Percentiles rank a stretch among this genome's conserved stretches.
phyloP scores from a whole-genome alignment of 1,140 invertebrate species.

The Liolophura sinensis region DNA sequence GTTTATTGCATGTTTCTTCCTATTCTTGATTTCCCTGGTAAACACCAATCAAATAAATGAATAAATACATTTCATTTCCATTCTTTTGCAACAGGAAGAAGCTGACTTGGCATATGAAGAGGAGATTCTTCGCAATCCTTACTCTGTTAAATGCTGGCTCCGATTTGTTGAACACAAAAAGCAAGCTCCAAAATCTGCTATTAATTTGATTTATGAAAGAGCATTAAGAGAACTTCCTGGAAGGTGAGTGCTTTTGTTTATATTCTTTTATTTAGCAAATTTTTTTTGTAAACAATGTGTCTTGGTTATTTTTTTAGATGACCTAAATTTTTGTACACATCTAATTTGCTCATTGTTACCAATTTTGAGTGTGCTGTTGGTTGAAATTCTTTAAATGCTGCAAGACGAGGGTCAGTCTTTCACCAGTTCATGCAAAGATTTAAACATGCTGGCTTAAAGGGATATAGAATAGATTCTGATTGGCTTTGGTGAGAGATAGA shows the following conservation, averaged over 20 bases:
- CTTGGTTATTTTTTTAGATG: background rate
- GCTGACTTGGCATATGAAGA: constrained; percentile 98
- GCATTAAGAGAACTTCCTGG: constrained; percentile 95
- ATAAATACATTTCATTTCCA: constrained; percentile 1
- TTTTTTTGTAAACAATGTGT: background rate
- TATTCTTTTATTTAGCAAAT: background rate
- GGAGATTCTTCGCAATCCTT: constrained; percentile 95
- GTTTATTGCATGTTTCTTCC: too few species aligned
- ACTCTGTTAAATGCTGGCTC: constrained; percentile 97
- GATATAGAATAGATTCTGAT: too few species aligned
- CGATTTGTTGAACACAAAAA: constrained; percentile 97
- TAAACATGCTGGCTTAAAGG: too few species aligned
- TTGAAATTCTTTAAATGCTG: too few species aligned
- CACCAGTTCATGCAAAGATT: too few species aligned
- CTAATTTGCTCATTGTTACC: constrained; percentile 4
- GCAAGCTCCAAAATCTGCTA: constrained; percentile 68
- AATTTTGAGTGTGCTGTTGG: background rate
- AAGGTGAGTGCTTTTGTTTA: constrained; percentile 59
- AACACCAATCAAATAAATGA: background rate
- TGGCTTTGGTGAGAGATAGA: too few species aligned
- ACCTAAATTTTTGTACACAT: background rate
- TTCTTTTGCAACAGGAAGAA: constrained; percentile 67
- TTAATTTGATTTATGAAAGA: constrained; percentile 94
- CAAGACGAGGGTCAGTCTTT: too few species aligned
- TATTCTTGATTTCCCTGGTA: background rate